Conservation (phyloP, 2,113 vertebrate genomes). For the Coregonus clupeaformis region DNA sequence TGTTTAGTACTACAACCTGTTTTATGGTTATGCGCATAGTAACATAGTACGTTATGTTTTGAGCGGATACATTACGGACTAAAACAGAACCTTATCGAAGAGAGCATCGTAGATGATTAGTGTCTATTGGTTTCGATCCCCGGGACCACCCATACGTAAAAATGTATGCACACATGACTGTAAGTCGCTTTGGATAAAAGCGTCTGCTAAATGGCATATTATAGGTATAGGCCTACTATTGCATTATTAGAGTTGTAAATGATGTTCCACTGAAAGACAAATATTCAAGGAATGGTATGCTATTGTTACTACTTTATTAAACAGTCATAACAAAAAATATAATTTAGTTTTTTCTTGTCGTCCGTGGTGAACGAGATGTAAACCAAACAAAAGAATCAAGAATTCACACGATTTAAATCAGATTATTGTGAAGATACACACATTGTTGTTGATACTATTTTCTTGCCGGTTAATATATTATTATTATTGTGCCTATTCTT, state of each 20-base stretch:
- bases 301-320: constrained; percentile 32
- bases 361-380: background rate
- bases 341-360: background rate
- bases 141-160: too few relatives aligned
- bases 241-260: background rate
- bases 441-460: too few relatives aligned
- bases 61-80: background rate
- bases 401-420: background rate
- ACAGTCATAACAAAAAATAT: constrained; percentile 18
- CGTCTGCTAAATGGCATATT: too few relatives aligned
- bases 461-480: too few relatives aligned
- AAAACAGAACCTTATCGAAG: background rate
- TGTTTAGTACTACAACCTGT: background rate
- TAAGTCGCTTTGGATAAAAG: too few relatives aligned
- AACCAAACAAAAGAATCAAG: background rate
- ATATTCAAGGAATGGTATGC: background rate
- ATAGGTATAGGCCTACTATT: background rate
- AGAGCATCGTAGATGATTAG: background rate
- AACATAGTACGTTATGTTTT: background rate
- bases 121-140: background rate
- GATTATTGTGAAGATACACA: background rate
- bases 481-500: too few relatives aligned
- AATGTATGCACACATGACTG: too few relatives aligned
- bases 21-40: background rate
- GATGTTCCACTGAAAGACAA: background rate